Percentiles rank a stretch among this genome's conserved stretches.
Evolutionary conservation across 2,113 vertebrate genomes (phyloP).

Genomic region (Halcyon senegalensis): DNA sequence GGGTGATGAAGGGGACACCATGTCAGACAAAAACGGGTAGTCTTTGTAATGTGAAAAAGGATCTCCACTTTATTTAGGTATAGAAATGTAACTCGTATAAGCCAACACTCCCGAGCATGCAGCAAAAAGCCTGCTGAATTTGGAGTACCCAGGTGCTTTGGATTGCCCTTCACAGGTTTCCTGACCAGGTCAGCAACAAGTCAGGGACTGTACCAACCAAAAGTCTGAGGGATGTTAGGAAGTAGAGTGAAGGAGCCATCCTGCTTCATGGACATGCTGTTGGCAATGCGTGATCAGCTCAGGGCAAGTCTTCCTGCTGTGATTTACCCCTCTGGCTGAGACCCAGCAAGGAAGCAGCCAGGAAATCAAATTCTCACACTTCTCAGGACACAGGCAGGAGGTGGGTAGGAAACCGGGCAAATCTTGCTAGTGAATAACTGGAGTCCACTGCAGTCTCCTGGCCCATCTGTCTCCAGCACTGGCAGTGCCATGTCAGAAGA

Average conservation of each 20-base stretch:
- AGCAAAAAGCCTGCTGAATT: not conserved
- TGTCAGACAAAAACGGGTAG: not conserved
- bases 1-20: not conserved
- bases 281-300: accelerated
- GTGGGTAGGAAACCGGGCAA: not conserved
- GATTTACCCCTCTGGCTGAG: not conserved
- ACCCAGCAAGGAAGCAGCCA: not conserved
- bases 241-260: accelerated
- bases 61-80: not conserved
- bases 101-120: not conserved
- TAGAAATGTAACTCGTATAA: not conserved
- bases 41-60: not conserved
- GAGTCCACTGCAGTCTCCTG: not conserved
- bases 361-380: not conserved
- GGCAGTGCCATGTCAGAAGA: not conserved
- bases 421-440: not conserved
- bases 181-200: not conserved
- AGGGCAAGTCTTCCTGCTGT: not conserved
- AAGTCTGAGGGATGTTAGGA: not conserved
- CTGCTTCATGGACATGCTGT: not conserved
- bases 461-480: not conserved
- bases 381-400: slow-evolving; percentile 2
- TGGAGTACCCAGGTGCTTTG: not conserved
- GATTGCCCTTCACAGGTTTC: not conserved
- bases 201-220: not conserved